These are phyloP conservation scores for Aselliscus stoliczkanus DNA, from an alignment of 2,797 vertebrate genomes.

Conservation along the genomic window DNA sequence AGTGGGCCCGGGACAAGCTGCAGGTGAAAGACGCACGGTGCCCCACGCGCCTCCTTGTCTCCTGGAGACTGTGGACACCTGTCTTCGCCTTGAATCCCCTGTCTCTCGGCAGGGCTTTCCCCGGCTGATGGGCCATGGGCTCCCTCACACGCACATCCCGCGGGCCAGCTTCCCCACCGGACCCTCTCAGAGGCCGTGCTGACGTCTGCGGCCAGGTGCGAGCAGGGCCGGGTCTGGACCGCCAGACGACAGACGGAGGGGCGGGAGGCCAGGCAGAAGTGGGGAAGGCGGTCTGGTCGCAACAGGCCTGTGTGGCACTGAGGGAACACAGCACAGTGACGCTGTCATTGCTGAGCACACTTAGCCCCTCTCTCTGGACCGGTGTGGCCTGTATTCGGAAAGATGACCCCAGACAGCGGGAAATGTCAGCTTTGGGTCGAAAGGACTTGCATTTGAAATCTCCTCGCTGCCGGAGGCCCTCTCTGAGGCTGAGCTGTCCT, in stretches of 20 bases:
- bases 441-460: rapidly evolving
- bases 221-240: background rate
- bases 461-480: rapidly evolving
- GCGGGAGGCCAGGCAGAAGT: no score
- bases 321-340: background rate
- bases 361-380: no score
- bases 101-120: rapidly evolving
- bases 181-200: background rate
- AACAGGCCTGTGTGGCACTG: background rate
- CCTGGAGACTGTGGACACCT: rapidly evolving
- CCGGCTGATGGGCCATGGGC: rapidly evolving
- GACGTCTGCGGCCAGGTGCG: background rate
- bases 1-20: rapidly evolving
- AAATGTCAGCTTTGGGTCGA: background rate
- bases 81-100: background rate
- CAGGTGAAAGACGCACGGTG: rapidly evolving
- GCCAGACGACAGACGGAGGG: rapidly evolving
- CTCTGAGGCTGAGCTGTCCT: background rate
- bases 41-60: rapidly evolving
- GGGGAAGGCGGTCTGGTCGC: rapidly evolving
- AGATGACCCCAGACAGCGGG: rapidly evolving
- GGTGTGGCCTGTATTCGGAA: rapidly evolving
- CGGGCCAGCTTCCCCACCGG: rapidly evolving
- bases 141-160: background rate
- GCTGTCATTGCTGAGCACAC: rapidly evolving